These are phyloP conservation scores for Lamellibrachia columna DNA, from an alignment of 2,888 invertebrate genomes.

Conservation along the genomic window DNA sequence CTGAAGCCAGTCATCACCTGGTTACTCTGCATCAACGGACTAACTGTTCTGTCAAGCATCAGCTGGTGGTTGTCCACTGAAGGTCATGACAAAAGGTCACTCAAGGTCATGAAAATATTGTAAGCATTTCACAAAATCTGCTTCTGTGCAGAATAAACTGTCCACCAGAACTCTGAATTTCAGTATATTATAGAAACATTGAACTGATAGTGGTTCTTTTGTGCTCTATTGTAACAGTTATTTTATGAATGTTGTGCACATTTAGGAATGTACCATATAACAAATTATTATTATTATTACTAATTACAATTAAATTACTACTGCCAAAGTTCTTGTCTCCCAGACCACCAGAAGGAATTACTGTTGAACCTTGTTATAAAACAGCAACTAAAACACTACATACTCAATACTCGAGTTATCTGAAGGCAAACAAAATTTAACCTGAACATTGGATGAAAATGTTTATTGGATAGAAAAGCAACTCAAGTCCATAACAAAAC, in stretches of 20 bases:
- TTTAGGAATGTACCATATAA: too few relatives aligned
- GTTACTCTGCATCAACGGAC: background rate
- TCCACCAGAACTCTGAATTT: background rate
- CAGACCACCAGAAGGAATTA: background rate
- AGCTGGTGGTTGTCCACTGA: background rate
- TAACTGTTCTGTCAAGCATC: background rate
- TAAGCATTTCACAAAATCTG: background rate
- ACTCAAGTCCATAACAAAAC: background rate
- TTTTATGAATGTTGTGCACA: background rate
- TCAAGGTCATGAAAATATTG: background rate
- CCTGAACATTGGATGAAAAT: background rate
- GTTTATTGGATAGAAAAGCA: background rate
- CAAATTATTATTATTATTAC: too few relatives aligned
- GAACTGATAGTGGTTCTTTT: background rate
- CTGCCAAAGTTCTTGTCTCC: background rate
- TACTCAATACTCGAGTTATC: background rate
- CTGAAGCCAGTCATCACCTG: background rate
- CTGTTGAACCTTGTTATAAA: background rate
- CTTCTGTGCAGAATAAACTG: background rate
- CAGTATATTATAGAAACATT: background rate
- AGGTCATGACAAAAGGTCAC: background rate
- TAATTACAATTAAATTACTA: too few relatives aligned
- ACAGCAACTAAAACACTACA: background rate
- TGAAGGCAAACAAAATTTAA: background rate
- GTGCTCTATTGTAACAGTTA: background rate